phyloP scores from a whole-genome alignment of 2,797 vertebrate genomes.

The Erethizon dorsatum region DNA sequence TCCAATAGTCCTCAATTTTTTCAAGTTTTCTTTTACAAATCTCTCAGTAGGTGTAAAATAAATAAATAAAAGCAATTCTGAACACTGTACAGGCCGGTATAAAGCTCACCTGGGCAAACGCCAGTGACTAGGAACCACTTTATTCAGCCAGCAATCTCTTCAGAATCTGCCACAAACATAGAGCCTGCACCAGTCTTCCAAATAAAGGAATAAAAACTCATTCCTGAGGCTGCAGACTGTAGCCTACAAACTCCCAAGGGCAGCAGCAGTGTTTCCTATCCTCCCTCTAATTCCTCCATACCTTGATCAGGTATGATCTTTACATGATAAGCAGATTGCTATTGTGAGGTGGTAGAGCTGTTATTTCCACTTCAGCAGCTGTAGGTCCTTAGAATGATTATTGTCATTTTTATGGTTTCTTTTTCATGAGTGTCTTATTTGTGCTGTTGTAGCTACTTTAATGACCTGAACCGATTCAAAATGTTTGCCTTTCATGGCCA shows the following conservation, averaged over 20 bases:
- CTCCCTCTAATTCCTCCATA: background rate
- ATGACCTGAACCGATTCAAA: background rate
- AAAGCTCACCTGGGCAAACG: background rate
- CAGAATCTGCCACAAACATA: background rate
- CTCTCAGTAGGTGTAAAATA: background rate
- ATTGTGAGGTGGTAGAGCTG: background rate
- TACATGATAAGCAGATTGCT: background rate
- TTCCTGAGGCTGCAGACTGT: background rate
- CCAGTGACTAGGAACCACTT: background rate
- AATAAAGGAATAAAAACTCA: background rate
- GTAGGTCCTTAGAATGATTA: background rate
- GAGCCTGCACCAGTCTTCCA: background rate
- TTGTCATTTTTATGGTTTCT: background rate
- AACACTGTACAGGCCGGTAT: background rate
- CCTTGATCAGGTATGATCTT: background rate
- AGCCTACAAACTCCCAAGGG: background rate
- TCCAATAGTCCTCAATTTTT: background rate
- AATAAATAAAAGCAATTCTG: background rate
- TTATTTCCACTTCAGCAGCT: background rate
- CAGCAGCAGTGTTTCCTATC: background rate
- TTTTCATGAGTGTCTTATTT: background rate
- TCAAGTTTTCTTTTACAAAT: background rate
- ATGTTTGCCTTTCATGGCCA: background rate
- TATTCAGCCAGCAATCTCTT: background rate
- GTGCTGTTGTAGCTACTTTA: background rate